phyloP scores from a whole-genome alignment of 2,797 vertebrate genomes.

The Pogoniulus pusillus region DNA sequence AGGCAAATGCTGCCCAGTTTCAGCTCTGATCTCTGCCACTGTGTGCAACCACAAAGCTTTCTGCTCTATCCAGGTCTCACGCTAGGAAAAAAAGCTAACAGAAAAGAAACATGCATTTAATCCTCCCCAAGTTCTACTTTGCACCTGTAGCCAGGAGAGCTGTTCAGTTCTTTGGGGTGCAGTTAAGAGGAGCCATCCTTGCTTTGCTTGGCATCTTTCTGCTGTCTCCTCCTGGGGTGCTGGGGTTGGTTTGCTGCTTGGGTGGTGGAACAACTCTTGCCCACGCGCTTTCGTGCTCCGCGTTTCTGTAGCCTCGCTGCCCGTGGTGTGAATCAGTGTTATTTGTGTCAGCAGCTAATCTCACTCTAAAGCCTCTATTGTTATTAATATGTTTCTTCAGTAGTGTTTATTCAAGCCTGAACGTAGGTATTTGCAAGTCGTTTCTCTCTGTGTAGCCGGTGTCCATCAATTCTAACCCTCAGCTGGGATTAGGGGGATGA shows the following conservation, averaged over 20 bases:
- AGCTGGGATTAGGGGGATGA: conserved; percentile 40
- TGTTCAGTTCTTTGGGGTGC: not conserved
- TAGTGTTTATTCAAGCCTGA: conserved; percentile 7
- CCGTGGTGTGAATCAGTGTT: conserved; percentile 43
- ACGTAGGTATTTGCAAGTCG: not conserved
- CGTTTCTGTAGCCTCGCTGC: conserved; percentile 32
- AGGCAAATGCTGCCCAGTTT: not conserved
- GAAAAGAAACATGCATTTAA: no score
- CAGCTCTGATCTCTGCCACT: not conserved
- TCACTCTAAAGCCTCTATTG: not conserved
- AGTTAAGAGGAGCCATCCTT: not conserved
- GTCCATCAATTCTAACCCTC: conserved; percentile 17
- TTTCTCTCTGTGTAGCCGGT: not conserved
- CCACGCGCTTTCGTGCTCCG: not conserved
- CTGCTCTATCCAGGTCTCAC: not conserved
- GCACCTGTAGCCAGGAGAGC: not conserved
- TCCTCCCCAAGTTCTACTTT: no score
- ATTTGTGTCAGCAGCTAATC: conserved; percentile 59
- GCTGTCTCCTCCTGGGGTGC: not conserved
- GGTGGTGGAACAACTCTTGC: conserved; percentile 30
- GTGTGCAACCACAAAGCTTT: not conserved
- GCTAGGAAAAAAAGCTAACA: not conserved
- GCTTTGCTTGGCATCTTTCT: not conserved
- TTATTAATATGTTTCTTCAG: conserved; percentile 48
- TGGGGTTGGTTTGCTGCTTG: not conserved